phyloP scores from a whole-genome alignment of 2,888 invertebrate species.

The Taphrorychus bicolor region DNA sequence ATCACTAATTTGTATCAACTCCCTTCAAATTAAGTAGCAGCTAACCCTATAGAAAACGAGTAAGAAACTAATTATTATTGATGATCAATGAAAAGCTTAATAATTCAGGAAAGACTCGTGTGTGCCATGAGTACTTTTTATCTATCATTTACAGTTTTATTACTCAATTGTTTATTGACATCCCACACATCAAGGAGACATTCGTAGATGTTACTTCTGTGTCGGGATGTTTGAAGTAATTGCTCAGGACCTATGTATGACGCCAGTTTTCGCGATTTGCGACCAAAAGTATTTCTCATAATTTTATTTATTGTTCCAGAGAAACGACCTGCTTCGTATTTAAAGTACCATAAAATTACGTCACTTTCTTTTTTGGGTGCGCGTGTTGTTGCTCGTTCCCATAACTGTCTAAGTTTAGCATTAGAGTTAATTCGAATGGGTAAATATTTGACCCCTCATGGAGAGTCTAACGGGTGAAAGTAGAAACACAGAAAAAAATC shows the following conservation, averaged over 20 bases:
- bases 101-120: too few relatives aligned
- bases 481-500: neutral
- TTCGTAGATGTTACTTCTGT: neutral
- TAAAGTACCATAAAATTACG: neutral
- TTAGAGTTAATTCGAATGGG: neutral
- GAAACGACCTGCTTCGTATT: neutral
- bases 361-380: neutral
- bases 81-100: too few relatives aligned
- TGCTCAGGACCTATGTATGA: neutral
- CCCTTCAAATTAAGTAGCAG: too few relatives aligned
- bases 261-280: neutral
- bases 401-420: neutral
- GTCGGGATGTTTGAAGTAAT: neutral
- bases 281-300: neutral
- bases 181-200: neutral
- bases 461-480: neutral
- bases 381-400: neutral
- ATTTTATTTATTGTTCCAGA: neutral
- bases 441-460: neutral
- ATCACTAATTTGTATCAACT: too few relatives aligned
- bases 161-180: neutral
- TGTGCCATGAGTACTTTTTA: neutral
- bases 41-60: too few relatives aligned
- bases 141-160: neutral
- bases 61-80: too few relatives aligned